These are phyloP conservation scores for Diceros bicornis DNA, from an alignment of 2,797 vertebrate genomes.

Conservation along the genomic window DNA sequence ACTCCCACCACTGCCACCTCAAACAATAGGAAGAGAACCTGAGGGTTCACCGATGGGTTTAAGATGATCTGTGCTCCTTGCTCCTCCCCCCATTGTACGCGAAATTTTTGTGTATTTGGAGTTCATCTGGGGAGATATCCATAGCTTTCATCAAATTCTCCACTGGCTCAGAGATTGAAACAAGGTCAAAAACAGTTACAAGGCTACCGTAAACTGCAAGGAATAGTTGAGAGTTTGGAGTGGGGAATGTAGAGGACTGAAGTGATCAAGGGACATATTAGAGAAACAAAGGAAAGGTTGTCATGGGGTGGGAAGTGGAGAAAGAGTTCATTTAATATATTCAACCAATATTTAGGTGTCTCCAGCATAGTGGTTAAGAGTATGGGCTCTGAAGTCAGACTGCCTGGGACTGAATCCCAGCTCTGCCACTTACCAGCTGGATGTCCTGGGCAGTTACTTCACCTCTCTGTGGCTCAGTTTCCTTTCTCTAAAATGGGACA, in stretches of 20 bases:
- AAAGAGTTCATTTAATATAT: not conserved
- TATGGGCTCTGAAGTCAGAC: not conserved
- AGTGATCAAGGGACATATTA: not conserved
- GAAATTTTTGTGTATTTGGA: slow-evolving; percentile 9
- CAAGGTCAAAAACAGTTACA: slow-evolving; percentile 25
- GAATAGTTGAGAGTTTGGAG: not conserved
- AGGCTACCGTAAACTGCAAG: not conserved
- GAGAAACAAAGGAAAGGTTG: not conserved
- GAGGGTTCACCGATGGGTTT: not conserved
- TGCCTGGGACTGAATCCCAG: not conserved
- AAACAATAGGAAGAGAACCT: slow-evolving; percentile 25
- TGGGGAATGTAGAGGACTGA: not conserved
- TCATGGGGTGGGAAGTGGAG: not conserved
- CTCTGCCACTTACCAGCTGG: not conserved
- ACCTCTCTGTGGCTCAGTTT: not conserved
- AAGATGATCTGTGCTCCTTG: not conserved
- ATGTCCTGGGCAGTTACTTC: not conserved
- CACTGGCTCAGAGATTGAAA: not conserved
- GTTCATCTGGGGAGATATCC: not conserved
- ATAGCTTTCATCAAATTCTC: slow-evolving; percentile 15
- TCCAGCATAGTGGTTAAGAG: not conserved
- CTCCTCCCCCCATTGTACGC: not conserved
- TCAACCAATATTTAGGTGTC: not conserved
- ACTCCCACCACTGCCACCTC: not conserved
- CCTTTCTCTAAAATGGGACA: not conserved